Conservation (phyloP, 2,888 invertebrate genomes). For the Mimumesa dahlbomi region DNA sequence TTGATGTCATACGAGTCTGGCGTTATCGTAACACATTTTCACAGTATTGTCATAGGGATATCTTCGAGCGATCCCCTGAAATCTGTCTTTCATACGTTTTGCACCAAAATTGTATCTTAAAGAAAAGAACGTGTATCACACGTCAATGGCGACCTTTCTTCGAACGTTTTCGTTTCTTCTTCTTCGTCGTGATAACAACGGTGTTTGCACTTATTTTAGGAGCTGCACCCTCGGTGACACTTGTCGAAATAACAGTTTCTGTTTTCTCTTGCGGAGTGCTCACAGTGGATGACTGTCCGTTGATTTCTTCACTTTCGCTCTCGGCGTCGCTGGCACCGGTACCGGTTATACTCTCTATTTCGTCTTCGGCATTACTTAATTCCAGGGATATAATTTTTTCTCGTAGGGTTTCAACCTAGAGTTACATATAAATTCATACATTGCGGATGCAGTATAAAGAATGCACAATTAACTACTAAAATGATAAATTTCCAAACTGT, state of each 20-base stretch:
- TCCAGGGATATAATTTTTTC: constrained; percentile 95
- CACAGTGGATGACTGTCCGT: constrained; percentile 77
- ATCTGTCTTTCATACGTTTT: constrained; percentile 29
- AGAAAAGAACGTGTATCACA: background rate
- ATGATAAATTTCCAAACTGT: background rate
- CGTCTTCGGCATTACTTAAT: constrained; percentile 86
- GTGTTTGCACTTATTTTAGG: constrained; percentile 78
- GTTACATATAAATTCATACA: constrained; percentile 48
- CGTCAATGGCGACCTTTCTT: constrained; percentile 82
- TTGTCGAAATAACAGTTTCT: constrained; percentile 81
- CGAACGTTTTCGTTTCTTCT: constrained; percentile 82
- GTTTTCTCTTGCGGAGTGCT: constrained; percentile 82
- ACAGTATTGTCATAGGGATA: constrained; percentile 6
- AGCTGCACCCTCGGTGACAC: constrained; percentile 81
- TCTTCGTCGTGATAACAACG: constrained; percentile 64
- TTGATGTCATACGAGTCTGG: constrained; percentile 22
- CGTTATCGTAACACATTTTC: constrained; percentile 39
- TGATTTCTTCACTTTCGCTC: constrained; percentile 76
- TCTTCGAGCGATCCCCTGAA: constrained; percentile 8
- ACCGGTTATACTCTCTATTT: constrained; percentile 79
- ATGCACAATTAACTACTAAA: background rate
- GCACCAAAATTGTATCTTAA: constrained; percentile 35
- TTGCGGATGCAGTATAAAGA: constrained; percentile 1
- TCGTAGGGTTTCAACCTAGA: constrained; percentile 94
- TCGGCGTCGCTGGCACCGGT: constrained; percentile 76